Evolutionary conservation across 2,888 invertebrate species (phyloP), one percentile per base, ranked within the genome.

Genomic region (Horisme vitalbata): DNA sequence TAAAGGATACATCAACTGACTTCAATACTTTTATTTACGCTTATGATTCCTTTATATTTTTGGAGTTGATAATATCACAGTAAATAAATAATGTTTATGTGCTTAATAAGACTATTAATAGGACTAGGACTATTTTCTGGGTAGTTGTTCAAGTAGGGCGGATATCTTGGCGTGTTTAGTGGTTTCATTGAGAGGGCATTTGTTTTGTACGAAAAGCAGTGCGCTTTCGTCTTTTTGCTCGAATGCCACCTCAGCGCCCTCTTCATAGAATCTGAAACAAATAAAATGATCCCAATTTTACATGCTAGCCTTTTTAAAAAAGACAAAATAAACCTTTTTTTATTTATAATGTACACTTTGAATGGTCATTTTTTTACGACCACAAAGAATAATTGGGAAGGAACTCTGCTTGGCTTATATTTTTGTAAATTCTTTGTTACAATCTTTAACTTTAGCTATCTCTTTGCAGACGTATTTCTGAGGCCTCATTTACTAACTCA

Each of bases 201-300:
- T 93, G 52, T 92, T 91, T 61, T 93, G 92, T 0, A 96, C 91
- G 57, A 91, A 93, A 9, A 90, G 76, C 2, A 97, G 83, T 1
- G 93, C 93, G 44, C 92, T 92, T 10, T 91, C 73, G 75, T 97
- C 96, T 60, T 92, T 93, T 69, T 95, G 95, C 48, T 96, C 95
- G 61, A 93, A 93, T 0, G 96, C 96, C 20, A 93, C 91, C 63
- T 93, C 92, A 0, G 95, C 95, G 4, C 96, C 97, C 71, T 96
- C 95, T 54, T 94, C 93, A 55, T 93, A 91, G 75, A 93, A 92
- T 36, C 96, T 96, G 77, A 5, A 68, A 72, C 43, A 49, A 51
- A 8, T 27, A 18, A 18, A 15, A 18, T 18, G 1, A 2, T 18
- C 1, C 2, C 5, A 5, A 18, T 18, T 5, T 6, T 2, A 18